Conservation (phyloP, 2,113 vertebrate genomes). For the Dicaeum eximium region DNA sequence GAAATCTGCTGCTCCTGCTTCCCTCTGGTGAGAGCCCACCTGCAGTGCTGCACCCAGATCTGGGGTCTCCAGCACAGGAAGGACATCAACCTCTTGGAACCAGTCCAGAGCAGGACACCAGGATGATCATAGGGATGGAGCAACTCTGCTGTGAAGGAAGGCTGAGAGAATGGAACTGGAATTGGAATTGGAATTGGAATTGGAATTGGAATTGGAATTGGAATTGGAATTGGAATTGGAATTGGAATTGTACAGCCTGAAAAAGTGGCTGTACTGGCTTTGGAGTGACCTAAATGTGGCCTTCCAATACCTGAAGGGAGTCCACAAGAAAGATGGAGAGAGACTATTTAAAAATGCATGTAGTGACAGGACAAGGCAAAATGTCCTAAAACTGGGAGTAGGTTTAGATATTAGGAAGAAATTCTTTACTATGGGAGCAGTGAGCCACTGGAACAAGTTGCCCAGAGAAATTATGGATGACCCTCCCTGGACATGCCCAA, state of each 20-base stretch:
- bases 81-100: fast-evolving
- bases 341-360: background rate
- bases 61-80: background rate
- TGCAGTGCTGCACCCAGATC: background rate
- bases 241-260: background rate
- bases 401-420: background rate
- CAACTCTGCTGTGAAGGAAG: background rate
- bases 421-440: background rate
- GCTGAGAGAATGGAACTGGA: background rate
- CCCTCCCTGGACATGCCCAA: background rate
- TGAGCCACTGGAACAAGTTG: background rate
- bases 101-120: background rate
- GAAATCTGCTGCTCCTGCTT: background rate
- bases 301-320: background rate
- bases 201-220: background rate
- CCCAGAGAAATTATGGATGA: background rate
- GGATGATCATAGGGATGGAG: background rate
- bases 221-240: background rate
- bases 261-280: background rate
- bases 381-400: background rate
- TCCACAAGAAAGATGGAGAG: background rate
- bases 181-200: background rate
- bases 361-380: background rate
- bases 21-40: background rate
- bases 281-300: background rate